Conservation (phyloP, 2,113 vertebrate genomes). For the Corvus cornix region DNA sequence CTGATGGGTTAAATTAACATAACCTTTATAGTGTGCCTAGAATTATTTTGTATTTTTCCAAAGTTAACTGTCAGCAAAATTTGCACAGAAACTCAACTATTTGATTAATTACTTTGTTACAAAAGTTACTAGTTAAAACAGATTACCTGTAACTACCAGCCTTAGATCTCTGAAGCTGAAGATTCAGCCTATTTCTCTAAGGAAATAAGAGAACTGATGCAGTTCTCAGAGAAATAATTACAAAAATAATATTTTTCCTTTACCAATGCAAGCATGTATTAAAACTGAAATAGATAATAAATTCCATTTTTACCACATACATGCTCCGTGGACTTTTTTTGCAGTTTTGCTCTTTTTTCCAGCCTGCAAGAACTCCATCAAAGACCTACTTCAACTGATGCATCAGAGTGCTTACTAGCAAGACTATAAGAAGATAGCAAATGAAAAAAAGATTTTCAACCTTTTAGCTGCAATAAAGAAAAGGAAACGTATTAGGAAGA, state of each 20-base stretch:
- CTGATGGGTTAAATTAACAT: background rate
- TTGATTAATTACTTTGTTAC: background rate
- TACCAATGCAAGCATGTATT: background rate
- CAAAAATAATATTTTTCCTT: background rate
- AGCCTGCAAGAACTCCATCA: background rate
- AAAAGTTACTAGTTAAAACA: background rate
- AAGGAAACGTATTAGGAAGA: no score
- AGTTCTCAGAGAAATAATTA: constrained; percentile 1
- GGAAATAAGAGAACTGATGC: background rate
- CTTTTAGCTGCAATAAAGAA: background rate
- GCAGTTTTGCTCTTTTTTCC: background rate
- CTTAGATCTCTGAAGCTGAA: background rate
- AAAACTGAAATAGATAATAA: background rate
- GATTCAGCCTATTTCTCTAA: background rate
- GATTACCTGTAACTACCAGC: background rate
- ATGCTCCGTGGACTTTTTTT: background rate
- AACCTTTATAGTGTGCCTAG: background rate
- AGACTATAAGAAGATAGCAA: background rate
- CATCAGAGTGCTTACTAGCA: background rate
- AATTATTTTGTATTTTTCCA: background rate
- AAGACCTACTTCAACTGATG: background rate
- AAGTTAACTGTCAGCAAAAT: background rate
- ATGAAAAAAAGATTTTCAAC: background rate
- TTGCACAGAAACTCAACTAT: background rate
- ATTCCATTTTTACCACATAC: background rate